Evolutionary conservation across 1,140 invertebrate species (phyloP).

Genomic region (Lepidotrigona ventralis): DNA sequence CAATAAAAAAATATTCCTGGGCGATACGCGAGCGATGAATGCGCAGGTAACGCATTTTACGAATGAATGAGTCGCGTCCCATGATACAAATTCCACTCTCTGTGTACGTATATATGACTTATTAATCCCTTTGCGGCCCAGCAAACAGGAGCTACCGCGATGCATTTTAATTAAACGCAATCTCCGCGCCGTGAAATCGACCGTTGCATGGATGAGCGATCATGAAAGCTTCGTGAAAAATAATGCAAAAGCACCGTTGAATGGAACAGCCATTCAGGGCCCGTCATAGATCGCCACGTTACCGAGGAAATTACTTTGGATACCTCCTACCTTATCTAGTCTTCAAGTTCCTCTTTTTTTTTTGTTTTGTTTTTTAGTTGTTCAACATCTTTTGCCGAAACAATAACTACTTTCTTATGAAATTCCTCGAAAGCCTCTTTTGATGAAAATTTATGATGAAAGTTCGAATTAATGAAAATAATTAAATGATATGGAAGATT

Average conservation of each 20-base stretch:
- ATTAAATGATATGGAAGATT: not conserved
- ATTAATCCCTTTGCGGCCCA: conserved; percentile 59
- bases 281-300: not conserved
- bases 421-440: not conserved
- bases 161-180: conserved; percentile 69
- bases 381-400: not conserved
- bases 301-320: not conserved
- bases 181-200: conserved; percentile 38
- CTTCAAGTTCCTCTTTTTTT: not conserved
- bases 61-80: conserved; percentile 18
- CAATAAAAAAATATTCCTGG: not conserved
- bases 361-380: not conserved
- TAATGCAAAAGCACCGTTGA: conserved; percentile 22
- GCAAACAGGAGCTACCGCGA: conserved; percentile 50
- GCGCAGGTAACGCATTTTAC: conserved; percentile 38
- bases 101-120: conserved; percentile 51
- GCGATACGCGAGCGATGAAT: not conserved
- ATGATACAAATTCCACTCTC: conserved; percentile 15
- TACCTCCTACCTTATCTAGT: not conserved
- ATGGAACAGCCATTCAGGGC: not conserved
- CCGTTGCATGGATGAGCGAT: conserved; percentile 43
- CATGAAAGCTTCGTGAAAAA: conserved; percentile 46
- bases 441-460: not conserved
- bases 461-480: not conserved
- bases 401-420: not conserved